phyloP scores from a whole-genome alignment of 2,888 invertebrate genomes.

The Euplagia quadripunctaria region DNA sequence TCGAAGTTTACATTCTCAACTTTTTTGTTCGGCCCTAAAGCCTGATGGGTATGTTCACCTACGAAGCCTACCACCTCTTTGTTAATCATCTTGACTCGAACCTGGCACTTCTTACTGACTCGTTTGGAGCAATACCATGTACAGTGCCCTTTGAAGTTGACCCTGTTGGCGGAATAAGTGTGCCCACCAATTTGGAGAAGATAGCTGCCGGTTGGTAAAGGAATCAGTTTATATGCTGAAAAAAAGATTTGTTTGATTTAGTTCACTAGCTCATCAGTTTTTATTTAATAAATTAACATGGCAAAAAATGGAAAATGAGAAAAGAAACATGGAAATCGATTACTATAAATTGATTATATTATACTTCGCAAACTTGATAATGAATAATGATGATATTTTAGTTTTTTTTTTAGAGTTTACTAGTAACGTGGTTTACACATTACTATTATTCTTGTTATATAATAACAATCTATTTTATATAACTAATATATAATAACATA shows the following conservation, averaged over 20 bases:
- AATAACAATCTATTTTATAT: too few species aligned
- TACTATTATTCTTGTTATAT: too few species aligned
- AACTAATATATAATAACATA: too few species aligned
- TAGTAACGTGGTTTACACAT: too few species aligned
- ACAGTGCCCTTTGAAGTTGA: conserved; percentile 51
- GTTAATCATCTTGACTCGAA: conserved; percentile 60
- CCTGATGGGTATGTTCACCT: conserved; percentile 55
- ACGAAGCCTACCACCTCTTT: conserved; percentile 39
- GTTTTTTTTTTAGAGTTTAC: too few species aligned
- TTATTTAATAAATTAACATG: not conserved
- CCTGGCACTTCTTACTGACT: conserved; percentile 64
- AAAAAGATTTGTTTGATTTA: conserved; percentile 6
- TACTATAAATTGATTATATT: not conserved
- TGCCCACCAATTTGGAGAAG: conserved; percentile 55
- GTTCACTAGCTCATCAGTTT: not conserved
- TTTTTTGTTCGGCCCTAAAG: not conserved
- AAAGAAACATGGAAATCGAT: not conserved
- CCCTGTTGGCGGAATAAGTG: conserved; percentile 64
- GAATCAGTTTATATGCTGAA: conserved; percentile 46
- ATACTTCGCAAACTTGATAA: not conserved
- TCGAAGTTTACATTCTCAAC: not conserved
- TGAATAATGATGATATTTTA: too few species aligned
- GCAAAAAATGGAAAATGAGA: not conserved
- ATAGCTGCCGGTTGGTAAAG: conserved; percentile 55
- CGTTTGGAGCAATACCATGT: conserved; percentile 75